Conservation (phyloP, 2,888 invertebrate genomes). For the Isotomurus palustris region DNA sequence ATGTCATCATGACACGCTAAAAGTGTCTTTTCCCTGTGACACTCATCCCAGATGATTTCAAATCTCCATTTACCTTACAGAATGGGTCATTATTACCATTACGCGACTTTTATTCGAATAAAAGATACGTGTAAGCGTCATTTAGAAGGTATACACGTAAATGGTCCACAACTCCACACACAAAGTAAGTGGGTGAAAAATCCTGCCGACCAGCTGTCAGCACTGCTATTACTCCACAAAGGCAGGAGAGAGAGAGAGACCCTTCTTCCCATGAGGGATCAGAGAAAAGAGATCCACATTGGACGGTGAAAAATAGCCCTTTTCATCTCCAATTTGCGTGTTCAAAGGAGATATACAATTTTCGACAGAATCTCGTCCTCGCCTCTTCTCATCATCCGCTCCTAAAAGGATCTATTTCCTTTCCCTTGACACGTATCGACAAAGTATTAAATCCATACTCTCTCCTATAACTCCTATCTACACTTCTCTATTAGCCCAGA, state of each 20-base stretch:
- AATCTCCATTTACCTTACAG: too few species aligned
- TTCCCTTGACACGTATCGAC: not conserved
- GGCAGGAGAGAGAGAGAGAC: too few species aligned
- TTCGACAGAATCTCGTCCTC: not conserved
- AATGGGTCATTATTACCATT: too few species aligned
- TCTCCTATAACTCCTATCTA: not conserved
- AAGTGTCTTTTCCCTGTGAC: too few species aligned
- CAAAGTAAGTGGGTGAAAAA: too few species aligned
- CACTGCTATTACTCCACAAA: constrained; percentile 40
- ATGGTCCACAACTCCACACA: too few species aligned
- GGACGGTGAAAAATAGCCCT: constrained; percentile 40
- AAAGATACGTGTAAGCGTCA: too few species aligned
- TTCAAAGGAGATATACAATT: constrained; percentile 37
- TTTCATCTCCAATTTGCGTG: constrained; percentile 43
- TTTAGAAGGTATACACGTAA: too few species aligned
- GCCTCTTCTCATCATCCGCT: not conserved
- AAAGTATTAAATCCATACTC: not conserved
- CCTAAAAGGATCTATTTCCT: not conserved
- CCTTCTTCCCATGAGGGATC: constrained; percentile 41
- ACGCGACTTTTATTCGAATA: too few species aligned
- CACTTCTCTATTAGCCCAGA: constrained; percentile 6
- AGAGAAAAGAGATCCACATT: too few species aligned
- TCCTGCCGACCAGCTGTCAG: constrained; percentile 44
- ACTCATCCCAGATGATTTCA: too few species aligned
- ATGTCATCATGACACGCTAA: too few species aligned